Conservation (phyloP, 2,888 invertebrate genomes). For the Metalampra italica region DNA sequence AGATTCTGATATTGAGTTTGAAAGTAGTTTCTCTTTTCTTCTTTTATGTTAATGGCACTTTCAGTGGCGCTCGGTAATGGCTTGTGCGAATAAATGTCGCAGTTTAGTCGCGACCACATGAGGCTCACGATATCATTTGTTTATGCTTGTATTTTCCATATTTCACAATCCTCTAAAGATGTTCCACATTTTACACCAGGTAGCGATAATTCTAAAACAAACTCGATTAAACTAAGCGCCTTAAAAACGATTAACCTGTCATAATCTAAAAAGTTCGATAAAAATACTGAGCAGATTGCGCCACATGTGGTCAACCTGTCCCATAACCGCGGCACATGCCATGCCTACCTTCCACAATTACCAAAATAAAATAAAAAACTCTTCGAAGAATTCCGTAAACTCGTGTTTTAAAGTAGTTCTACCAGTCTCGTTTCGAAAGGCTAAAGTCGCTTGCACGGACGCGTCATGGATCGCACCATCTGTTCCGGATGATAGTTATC, state of each 20-base stretch:
- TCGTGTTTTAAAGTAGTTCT: conserved; percentile 16
- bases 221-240: conserved; percentile 54
- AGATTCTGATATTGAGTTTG: conserved; percentile 76
- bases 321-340: conserved; percentile 74
- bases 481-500: conserved; percentile 76
- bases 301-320: conserved; percentile 78
- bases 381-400: conserved; percentile 33
- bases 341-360: conserved; percentile 68
- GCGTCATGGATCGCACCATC: conserved; percentile 49
- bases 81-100: conserved; percentile 62
- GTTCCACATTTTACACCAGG: conserved; percentile 9
- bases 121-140: conserved; percentile 37
- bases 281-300: conserved; percentile 68
- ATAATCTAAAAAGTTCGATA: conserved; percentile 60
- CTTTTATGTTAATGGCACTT: conserved; percentile 74
- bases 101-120: conserved; percentile 46
- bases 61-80: conserved; percentile 64
- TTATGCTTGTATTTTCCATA: conserved; percentile 29
- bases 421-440: conserved; percentile 9
- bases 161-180: conserved; percentile 8
- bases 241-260: conserved; percentile 47
- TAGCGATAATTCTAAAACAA: conserved; percentile 40
- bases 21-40: conserved; percentile 72
- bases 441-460: conserved; percentile 17
- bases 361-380: conserved; percentile 57